Evolutionary conservation across 1,140 invertebrate species (phyloP).

Genomic region (Drosophila watanabei): DNA sequence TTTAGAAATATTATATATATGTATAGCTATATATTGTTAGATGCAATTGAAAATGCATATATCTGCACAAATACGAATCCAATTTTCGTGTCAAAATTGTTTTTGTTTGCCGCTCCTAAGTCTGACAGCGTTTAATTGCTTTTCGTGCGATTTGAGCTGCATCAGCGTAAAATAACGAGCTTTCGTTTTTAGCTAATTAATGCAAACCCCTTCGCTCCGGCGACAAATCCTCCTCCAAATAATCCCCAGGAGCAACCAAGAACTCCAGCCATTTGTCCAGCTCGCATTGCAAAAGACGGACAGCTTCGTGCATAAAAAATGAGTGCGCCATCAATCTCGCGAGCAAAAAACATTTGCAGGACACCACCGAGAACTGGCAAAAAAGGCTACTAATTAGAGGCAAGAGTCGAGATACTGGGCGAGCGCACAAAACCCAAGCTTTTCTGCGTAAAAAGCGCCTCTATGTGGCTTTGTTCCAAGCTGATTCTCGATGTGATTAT

Average conservation of each 20-base stretch:
- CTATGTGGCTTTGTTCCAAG: neutral
- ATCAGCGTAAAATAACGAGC: slow-evolving; percentile 27
- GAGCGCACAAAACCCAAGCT: slow-evolving; percentile 10
- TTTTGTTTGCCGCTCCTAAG: neutral
- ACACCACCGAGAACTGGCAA: slow-evolving; percentile 19
- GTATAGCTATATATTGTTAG: neutral
- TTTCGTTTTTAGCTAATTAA: slow-evolving; percentile 43
- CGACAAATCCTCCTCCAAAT: neutral
- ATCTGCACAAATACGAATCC: slow-evolving; percentile 23
- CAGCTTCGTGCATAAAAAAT: slow-evolving; percentile 66
- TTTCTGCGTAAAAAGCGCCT: neutral
- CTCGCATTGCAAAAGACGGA: slow-evolving; percentile 55
- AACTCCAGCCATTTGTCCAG: slow-evolving; percentile 51
- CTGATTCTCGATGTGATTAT: slow-evolving; percentile 20
- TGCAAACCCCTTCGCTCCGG: slow-evolving; percentile 5
- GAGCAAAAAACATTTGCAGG: slow-evolving; percentile 47
- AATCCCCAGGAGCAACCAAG: slow-evolving; percentile 19
- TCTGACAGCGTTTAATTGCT: slow-evolving; percentile 50
- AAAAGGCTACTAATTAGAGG: slow-evolving; percentile 77
- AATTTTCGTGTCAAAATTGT: slow-evolving; percentile 36
- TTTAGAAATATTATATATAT: slow-evolving; percentile 29
- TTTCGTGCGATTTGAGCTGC: slow-evolving; percentile 40
- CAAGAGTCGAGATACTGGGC: slow-evolving; percentile 39
- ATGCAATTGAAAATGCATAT: slow-evolving; percentile 27
- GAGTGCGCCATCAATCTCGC: slow-evolving; percentile 71